These are phyloP conservation scores for Gulo gulo DNA, from an alignment of 2,113 vertebrate genomes.

Conservation along the genomic window DNA sequence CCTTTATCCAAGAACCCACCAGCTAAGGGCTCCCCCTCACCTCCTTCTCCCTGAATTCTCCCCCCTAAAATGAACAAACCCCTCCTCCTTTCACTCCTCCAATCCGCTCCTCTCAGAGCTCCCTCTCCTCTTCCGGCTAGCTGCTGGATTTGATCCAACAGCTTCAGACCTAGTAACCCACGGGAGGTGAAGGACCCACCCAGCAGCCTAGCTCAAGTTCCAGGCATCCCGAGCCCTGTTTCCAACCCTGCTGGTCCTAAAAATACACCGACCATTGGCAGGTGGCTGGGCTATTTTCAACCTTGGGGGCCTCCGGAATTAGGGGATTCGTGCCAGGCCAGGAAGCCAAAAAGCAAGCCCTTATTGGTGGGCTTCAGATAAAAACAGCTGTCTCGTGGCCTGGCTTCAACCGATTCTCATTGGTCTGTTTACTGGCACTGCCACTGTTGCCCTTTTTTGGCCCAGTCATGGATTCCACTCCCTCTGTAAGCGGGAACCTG, in stretches of 20 bases:
- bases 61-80: neutral
- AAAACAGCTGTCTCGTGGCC: constrained; percentile 16
- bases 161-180: constrained; percentile 5
- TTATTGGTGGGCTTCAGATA: constrained; percentile 53
- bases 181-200: constrained; percentile 37
- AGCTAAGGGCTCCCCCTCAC: neutral
- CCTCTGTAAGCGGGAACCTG: constrained; percentile 7
- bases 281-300: constrained; percentile 76
- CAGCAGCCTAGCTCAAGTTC: constrained; percentile 59
- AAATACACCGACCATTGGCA: constrained; percentile 71
- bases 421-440: neutral
- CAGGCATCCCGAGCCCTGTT: constrained; percentile 55
- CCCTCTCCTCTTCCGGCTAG: neutral
- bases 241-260: constrained; percentile 70
- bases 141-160: constrained; percentile 8
- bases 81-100: neutral
- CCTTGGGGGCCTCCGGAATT: constrained; percentile 70
- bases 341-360: constrained; percentile 1
- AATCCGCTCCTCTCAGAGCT: neutral
- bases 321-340: constrained; percentile 58
- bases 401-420: neutral
- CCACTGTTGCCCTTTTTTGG: neutral
- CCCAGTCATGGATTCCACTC: constrained; percentile 21
- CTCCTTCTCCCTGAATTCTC: neutral
- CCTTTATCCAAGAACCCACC: neutral